Evolutionary conservation across 2,888 invertebrate genomes (phyloP), one percentile per base, ranked within the genome.

Genomic region (Nycteola revayana): DNA sequence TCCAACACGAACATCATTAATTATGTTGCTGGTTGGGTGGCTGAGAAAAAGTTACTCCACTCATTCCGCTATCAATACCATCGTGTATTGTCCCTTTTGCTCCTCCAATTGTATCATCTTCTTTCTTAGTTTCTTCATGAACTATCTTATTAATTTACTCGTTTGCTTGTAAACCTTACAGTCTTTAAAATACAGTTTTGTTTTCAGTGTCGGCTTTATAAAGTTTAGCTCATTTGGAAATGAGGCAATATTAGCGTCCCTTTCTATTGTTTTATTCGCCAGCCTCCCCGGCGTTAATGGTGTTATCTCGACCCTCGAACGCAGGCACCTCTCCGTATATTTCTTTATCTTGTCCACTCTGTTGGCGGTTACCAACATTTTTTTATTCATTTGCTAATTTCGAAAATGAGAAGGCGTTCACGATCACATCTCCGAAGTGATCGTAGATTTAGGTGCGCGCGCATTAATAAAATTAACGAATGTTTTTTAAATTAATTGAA

Each of bases 11-110:
- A 72, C 75, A 68, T 78, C 88, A 88, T 88, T 88, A 88, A 88
- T 88, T 88, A 88, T 88, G 88, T 88, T 88, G 88, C 88, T 85
- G 86, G 80, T 81, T 88, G 87, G 87, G 88, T 88, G 88, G 88
- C 85, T 88, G 80, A 82, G 87, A 87, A 86, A 87, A 86, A 80
- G 83, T 84, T 82, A 84, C 86, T 87, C 81, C 82, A 84, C 87
- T 87, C 87, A 88, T 87, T 87, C 74, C 70, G 75, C 77, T 88
- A 88, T 87, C 87, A 68, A 72, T 78, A 64, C 79, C 71, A 87
- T 88, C 88, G 66, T 68, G 46, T 57, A 53, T 73, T 58, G 66
- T 86, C 83, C 69, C 70, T 68, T 67, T 86, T 74, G 49, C 73
- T 71, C 86, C 42, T 63, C 46, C 63, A 58, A 47, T 42, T 42